phyloP scores from a whole-genome alignment of 2,888 invertebrate species.

The Agriotes lineatus region DNA sequence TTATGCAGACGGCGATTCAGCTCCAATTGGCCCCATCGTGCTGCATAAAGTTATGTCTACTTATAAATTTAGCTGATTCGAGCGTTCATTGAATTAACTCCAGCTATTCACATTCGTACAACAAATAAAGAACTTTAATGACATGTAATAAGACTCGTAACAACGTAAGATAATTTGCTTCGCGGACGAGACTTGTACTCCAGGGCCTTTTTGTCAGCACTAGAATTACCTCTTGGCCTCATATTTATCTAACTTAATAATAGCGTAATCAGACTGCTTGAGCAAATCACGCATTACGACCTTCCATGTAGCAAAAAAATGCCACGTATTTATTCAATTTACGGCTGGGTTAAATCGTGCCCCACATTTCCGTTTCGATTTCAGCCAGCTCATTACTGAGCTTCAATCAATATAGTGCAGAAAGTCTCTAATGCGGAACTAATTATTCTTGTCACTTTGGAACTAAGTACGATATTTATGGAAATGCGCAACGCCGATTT shows the following conservation, averaged over 20 bases:
- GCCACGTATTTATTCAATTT: constrained; percentile 7
- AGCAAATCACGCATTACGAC: constrained; percentile 25
- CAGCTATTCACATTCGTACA: constrained; percentile 38
- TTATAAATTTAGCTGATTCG: constrained; percentile 41
- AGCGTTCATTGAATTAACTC: constrained; percentile 39
- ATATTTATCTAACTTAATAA: constrained; percentile 38
- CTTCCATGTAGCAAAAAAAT: constrained; percentile 8
- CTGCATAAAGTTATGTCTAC: constrained; percentile 45
- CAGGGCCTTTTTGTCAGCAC: constrained; percentile 32
- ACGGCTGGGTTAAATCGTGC: not conserved
- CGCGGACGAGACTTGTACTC: constrained; percentile 30
- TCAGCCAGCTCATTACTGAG: too few relatives aligned
- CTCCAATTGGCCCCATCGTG: constrained; percentile 49
- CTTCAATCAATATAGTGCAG: too few relatives aligned
- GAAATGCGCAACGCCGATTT: constrained; percentile 22
- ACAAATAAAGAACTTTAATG: constrained; percentile 40
- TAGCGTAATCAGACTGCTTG: constrained; percentile 28
- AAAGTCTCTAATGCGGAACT: constrained; percentile 5
- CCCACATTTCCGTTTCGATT: too few relatives aligned
- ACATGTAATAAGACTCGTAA: constrained; percentile 36
- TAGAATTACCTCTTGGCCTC: constrained; percentile 35
- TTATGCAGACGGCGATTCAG: constrained; percentile 50
- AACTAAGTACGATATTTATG: constrained; percentile 21
- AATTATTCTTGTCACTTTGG: not conserved
- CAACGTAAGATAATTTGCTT: constrained; percentile 38